Evolutionary conservation across 2,113 vertebrate species (phyloP), one percentile per base, ranked within the genome.

Genomic region (Anhinga anhinga): DNA sequence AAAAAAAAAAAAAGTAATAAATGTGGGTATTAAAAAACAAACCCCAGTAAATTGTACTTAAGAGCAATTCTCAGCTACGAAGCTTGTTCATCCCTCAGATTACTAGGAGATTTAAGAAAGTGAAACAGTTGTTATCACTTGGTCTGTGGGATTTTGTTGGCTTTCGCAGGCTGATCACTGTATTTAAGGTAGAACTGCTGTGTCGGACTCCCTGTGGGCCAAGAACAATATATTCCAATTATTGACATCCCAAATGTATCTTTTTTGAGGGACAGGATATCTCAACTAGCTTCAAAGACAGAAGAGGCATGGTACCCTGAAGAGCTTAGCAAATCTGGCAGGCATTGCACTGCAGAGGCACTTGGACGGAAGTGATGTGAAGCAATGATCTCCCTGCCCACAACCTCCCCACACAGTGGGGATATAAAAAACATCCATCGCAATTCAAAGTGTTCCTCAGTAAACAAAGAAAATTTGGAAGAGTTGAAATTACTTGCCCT

Each of bases 71-170:
- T 94, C 74, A n/a, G 90, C 59, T 45, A 93, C 1, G 87, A 96
- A 96, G 91, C 70, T 83, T 42, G 26, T 97, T 97, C 96, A 97
- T 97, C 94, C 95, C 91, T 73, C 71, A 92, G 97, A 98, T 98
- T 95, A 96, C 74, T 71, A 30, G 70, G 91, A 97, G 97, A 96
- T 97, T 98, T 97, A 95, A 94, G 90, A 82, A 94, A 97, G 90
- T 92, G 88, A 96, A 96, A 94, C 88, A 93, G 96, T 98, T 96
- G 93, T 96, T 95, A 97, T 96, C 96, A 90, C 97, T 97, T 88
- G 95, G 90, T 92, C 85, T 96, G 59, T 70, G 86, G 92, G 95
- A 97, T 96, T 96, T 95, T 72, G 86, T 83, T 96, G 95, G 93
- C 88, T 97, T 97, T 92, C 91, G 62, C 66, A 93, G 66, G 67